Evolutionary conservation across 2,888 invertebrate genomes (phyloP).

Genomic region (Platycheirus rosarum): DNA sequence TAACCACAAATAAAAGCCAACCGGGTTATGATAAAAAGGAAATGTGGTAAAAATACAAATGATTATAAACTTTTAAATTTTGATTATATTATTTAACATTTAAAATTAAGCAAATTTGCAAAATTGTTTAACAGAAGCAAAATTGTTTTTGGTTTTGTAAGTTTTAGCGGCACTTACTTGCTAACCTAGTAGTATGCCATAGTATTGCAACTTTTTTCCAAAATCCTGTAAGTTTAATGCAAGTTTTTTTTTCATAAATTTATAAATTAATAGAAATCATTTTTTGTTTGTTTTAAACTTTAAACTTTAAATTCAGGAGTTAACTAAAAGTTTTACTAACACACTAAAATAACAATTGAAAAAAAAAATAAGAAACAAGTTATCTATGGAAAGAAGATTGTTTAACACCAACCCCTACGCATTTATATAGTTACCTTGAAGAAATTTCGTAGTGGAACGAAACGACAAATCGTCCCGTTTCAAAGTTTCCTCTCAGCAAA

Average conservation of each 20-base stretch:
- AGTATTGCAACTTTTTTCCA: slow-evolving; percentile 69
- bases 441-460: slow-evolving; percentile 73
- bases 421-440: slow-evolving; percentile 68
- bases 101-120: slow-evolving; percentile 39
- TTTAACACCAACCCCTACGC: slow-evolving; percentile 60
- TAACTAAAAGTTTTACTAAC: slow-evolving; percentile 11
- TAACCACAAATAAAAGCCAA: background rate
- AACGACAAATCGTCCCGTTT: slow-evolving; percentile 74
- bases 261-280: slow-evolving; percentile 31
- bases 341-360: slow-evolving; percentile 47
- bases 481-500: slow-evolving; percentile 74
- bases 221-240: slow-evolving; percentile 66
- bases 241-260: slow-evolving; percentile 44
- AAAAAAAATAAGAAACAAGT: no score
- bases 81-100: background rate
- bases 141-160: slow-evolving; percentile 26
- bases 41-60: slow-evolving; percentile 18
- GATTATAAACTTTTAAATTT: background rate
- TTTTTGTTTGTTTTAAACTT: background rate
- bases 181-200: slow-evolving; percentile 69
- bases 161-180: slow-evolving; percentile 71
- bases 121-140: slow-evolving; percentile 38
- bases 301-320: slow-evolving; percentile 12
- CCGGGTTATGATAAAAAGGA: slow-evolving; percentile 10
- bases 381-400: slow-evolving; percentile 11